These are phyloP conservation scores for Melanotaenia boesemani DNA, from an alignment of 2,797 vertebrate species.

Conservation along the genomic window DNA sequence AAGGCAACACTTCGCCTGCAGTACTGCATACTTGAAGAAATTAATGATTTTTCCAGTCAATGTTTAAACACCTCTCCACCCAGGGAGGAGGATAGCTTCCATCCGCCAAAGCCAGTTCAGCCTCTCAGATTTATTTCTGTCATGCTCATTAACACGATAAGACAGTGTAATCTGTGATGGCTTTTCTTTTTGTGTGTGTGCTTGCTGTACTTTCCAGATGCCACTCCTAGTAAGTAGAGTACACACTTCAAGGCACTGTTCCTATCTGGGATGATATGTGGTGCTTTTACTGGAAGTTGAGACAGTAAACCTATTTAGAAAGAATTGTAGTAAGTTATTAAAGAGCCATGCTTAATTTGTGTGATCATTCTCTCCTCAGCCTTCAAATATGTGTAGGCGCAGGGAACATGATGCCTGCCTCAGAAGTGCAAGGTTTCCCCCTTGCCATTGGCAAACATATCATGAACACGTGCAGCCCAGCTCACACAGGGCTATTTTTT, in stretches of 20 bases:
- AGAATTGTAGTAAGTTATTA: conserved; percentile 27
- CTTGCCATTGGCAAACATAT: conserved; percentile 58
- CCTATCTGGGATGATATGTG: conserved; percentile 36
- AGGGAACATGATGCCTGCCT: conserved; percentile 35
- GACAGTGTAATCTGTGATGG: conserved; percentile 55
- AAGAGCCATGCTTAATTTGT: conserved; percentile 31
- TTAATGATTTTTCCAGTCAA: conserved; percentile 70
- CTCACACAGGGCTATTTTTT: conserved; percentile 18
- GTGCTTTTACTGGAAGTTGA: conserved; percentile 63
- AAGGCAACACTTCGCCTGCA: conserved; percentile 59
- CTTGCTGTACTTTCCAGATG: conserved; percentile 42
- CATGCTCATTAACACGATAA: conserved; percentile 52
- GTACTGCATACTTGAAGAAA: conserved; percentile 68
- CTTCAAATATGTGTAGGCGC: conserved; percentile 37
- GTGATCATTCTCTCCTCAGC: conserved; percentile 46
- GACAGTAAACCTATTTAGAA: conserved; percentile 13
- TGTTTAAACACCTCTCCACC: conserved; percentile 67
- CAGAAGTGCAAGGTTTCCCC: conserved; percentile 44
- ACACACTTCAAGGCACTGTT: conserved; percentile 55
- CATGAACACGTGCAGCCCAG: conserved; percentile 6
- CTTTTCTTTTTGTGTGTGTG: not conserved
- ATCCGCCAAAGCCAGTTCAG: conserved; percentile 57
- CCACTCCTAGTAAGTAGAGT: conserved; percentile 54
- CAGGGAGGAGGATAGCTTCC: conserved; percentile 57
- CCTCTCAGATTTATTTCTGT: conserved; percentile 56